Evolutionary conservation across 2,888 invertebrate species (phyloP), one percentile per base, ranked within the genome.

Genomic region (Orthosia gothica): DNA sequence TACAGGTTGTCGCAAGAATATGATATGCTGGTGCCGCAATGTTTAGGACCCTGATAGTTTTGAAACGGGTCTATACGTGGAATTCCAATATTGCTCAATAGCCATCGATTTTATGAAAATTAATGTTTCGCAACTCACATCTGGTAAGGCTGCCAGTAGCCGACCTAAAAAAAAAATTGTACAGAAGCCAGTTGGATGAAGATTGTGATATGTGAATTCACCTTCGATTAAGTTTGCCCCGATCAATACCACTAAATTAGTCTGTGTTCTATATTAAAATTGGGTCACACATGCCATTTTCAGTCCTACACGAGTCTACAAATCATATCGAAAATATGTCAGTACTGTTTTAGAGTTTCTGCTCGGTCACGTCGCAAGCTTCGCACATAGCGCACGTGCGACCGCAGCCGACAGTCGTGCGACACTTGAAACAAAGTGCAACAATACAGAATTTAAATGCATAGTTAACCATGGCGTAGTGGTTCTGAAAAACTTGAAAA

Each of bases 71-170:
- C 13, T 23, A 12, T 49, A 16, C 5, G 49, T 58, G 20, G 40
- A 58, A 58, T 23, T 49, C n/a, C 16, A 20, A 52, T 70, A 70
- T 52, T 52, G 16, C 16, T 50, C 40, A 50, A 26, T 58, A n/a
- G 32, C n/a, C 32, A 40, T 2, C 32, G 26, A 15, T 20, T 52
- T 20, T 7, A 18, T 47, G 20, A 23, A 52, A 61, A 70, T 70
- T 45, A 59, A 59, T 70, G 58, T 50, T 50, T 45, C 4, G 23
- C 58, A n/a, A 58, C 12, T 58, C n/a, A 58, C 12, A 40, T 49
- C 23, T 70, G 16, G 23, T 16, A 32, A 15, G 15, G 11, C 16
- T 16, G 1, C 5, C 1, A 62, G 47, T 7, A 32, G 5, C 16
- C 5, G 4, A 23, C 20, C 12, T 13, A 5, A n/a, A 23, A 13